Evolutionary conservation across 2,888 invertebrate genomes (phyloP), one percentile per base, ranked within the genome.

Genomic region (Stenichneumon culpator): DNA sequence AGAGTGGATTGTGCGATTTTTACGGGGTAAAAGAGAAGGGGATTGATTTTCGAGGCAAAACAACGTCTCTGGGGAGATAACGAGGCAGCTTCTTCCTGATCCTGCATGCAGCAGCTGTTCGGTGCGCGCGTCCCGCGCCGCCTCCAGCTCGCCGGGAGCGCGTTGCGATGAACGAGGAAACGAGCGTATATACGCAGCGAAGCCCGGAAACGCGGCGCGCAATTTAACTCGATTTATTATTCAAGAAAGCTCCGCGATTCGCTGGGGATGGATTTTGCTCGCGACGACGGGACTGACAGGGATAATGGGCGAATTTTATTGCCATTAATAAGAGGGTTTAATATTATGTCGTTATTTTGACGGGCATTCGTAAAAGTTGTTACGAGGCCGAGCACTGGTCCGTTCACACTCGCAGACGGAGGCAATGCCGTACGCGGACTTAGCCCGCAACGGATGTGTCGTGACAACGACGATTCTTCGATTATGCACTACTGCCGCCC

Each of bases 391-490:
- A 25, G 36, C 14, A 14, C 67, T 32, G 54, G 47, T 60, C 28
- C 54, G 16, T 68, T 77, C 22, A 39, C 50, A 68, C 70, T 52
- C 14, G 9, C 11, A 11, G 1, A 52, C 19, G 52, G 25, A 2
- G 25, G 14, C 57, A 22, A 57, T 25, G 57, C 25, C 14, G 57
- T 25, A 44, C 22, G 25, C 57, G 9, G 25, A 25, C 57, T 57
- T 73, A 84, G 81, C 78, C 78, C 60, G 54, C 52, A 54, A 65
- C 70, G 44, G 84, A 81, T 57, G 78, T 81, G 84, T 84, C 81
- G 78, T 78, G 84, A 81, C 84, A 81, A 70, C 60, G 32, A 28
- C 60, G 72, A 84, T 73, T 72, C 77, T 80, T 80, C 72, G 84
- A 81, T 84, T 63, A 69, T 84, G 69, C 74, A 63, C 63, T 44